Evolutionary conservation across 2,113 vertebrate genomes (phyloP), one percentile per base, ranked within the genome.

Genomic region (Nycticorax nycticorax): DNA sequence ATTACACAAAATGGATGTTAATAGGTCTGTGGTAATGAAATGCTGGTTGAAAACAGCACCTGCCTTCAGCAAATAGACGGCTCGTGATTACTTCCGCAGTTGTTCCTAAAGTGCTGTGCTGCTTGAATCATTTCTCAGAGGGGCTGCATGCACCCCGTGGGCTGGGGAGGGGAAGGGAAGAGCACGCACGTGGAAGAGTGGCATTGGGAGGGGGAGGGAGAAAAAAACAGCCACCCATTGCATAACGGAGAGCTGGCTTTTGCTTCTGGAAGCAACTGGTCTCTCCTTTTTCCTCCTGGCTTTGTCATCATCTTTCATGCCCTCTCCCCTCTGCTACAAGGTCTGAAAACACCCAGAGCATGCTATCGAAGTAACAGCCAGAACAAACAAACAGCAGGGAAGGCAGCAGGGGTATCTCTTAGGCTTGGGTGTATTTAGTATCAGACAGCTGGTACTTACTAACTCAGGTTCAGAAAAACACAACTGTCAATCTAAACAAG

Each of bases 291-390:
- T 10, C 18, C 18, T 39, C 28, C 26, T 23, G 11, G 4, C 76
- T 48, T 32, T 60, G 19, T 45, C 50, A 47, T 23, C 11, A 2
- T 17, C 16, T 74, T 56, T 55, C 41, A 18, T 37, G 17, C 15
- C 16, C 30, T 33, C n/a, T 15, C 2, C 9, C 6, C 35, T 26
- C 4, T 22, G 21, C 22, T 26, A 4, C 35, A 16, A 13, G 47
- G n/a, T 14, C 59, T 45, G 64, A 47, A 52, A 64, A 55, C 69
- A 39, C 27, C 8, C 20, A 7, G 35, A 55, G 24, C 15, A 1
- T 5, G 4, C 24, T 10, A 4, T 3, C 50, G 5, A 3, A 3
- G 8, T 6, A 10, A 57, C 16, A 27, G 41, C 55, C 8, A 19
- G 21, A 45, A 23, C 26, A 12, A 26, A 23, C 12, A 10, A 15